Base-by-base conservation (phyloP, 2,888 invertebrate genomes). In the Pseudolycoriella hygida region DNA sequence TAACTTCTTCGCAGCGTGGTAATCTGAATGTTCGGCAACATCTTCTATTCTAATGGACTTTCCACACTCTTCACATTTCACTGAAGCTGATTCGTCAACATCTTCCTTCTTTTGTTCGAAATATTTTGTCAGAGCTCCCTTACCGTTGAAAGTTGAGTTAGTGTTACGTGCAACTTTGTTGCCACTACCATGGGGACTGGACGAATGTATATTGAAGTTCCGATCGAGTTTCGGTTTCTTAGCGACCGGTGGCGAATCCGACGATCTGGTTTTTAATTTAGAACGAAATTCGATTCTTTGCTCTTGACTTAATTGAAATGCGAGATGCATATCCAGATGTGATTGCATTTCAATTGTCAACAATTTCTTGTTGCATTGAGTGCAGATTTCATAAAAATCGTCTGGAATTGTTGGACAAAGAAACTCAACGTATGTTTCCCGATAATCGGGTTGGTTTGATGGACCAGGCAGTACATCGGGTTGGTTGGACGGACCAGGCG, bases 1-100 rank as follows among this genome's bases (percentile, higher is more conserved):
- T 44, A 93, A 60, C 56, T 77, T 77, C 56, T 78, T 74, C 4
- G 93, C 93, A 54, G 82, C 71, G 61, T 93, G 93, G 60, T 77
- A 89, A 66, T 93, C 92, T 54, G 72, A 62, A 64, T 92, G 92
- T 56, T 86, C 82, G 1, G 69, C 60, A 53, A 80, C 68, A 48
- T 79, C 79, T 49, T 71, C 70, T 3, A 71, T 52, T 11, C 70
- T 60, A 44, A 90, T 67, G 49, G 60, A 66, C 57, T 74, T 72
- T 19, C 73, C 68, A 62, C 90, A 92, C 57, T 81, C 74, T 0
- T 68, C 53, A 62, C 90, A 92, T 39, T 59, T 63, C 54, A 73
- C 67, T 31, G 63, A 64, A 31, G 59, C 34, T 14, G 34, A 12
- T 14, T 60, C 51, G 40, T 53, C 57, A 12, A 11, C 32, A n/a